A percentile compares a stretch with the other conserved stretches of the same genome.
Conservation (phyloP, 1,140 invertebrate species). For the Notospermus geniculatus region DNA sequence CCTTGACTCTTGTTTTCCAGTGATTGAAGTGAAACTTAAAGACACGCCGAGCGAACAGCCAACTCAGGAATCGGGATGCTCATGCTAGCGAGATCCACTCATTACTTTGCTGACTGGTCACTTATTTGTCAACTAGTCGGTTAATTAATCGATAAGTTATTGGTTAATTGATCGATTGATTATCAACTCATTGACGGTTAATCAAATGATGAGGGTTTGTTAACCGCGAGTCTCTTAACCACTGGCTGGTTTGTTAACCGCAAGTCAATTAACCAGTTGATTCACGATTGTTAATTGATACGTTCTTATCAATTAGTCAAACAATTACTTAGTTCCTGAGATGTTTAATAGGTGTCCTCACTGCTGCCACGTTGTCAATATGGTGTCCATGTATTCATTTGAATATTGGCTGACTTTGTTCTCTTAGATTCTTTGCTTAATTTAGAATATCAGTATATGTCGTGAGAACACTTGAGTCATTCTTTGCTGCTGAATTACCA, state of each 20-base stretch:
- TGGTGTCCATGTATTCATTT: no score
- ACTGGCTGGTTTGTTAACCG: neutral
- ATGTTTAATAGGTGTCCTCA: no score
- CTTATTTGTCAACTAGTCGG: neutral
- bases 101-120: neutral
- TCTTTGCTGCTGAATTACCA: no score
- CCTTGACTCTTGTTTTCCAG: conserved; percentile 69
- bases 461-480: no score
- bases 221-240: neutral
- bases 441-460: no score
- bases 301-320: no score
- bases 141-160: no score
- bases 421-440: no score
- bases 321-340: no score
- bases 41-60: conserved; percentile 89
- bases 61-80: conserved; percentile 83
- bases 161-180: neutral
- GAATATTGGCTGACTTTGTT: no score
- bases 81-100: conserved; percentile 67
- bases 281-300: no score
- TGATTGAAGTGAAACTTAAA: conserved; percentile 97
- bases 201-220: neutral
- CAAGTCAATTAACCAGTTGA: neutral
- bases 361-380: no score
- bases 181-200: neutral